Conservation (phyloP, 2,113 vertebrate genomes). For the Parus major region DNA sequence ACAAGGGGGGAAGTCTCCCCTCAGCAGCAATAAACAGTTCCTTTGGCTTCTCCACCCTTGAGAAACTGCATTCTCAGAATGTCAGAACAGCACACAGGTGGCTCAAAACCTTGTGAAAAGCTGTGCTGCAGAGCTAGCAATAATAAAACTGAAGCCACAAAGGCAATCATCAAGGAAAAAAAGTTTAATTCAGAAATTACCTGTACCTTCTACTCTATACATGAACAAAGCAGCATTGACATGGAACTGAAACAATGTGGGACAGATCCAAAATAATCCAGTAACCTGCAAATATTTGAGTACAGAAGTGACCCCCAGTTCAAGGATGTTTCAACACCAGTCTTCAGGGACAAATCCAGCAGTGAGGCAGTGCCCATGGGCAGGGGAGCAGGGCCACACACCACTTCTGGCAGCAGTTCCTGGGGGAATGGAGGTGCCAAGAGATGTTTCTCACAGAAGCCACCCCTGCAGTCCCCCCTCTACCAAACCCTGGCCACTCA, state of each 20-base stretch:
- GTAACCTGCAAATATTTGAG: background rate
- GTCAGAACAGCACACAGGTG: background rate
- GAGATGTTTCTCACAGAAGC: background rate
- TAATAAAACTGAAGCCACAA: background rate
- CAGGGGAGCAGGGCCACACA: background rate
- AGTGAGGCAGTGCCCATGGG: background rate
- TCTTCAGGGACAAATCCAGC: background rate
- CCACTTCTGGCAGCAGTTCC: background rate
- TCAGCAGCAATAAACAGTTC: background rate
- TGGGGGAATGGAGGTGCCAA: background rate
- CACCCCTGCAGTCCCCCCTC: background rate
- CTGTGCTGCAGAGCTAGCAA: background rate
- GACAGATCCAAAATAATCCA: background rate
- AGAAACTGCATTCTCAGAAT: background rate
- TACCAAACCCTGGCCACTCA: background rate
- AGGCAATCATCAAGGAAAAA: background rate
- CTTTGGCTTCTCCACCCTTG: background rate
- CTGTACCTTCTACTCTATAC: background rate
- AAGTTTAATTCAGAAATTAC: background rate
- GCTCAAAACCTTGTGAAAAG: background rate
- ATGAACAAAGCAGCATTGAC: background rate
- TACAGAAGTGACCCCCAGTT: background rate
- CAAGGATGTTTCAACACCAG: background rate
- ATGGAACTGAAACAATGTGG: rapidly evolving
- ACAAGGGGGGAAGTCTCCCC: background rate